phyloP scores from a whole-genome alignment of 2,797 vertebrate species.

The Darevskia mixta region DNA sequence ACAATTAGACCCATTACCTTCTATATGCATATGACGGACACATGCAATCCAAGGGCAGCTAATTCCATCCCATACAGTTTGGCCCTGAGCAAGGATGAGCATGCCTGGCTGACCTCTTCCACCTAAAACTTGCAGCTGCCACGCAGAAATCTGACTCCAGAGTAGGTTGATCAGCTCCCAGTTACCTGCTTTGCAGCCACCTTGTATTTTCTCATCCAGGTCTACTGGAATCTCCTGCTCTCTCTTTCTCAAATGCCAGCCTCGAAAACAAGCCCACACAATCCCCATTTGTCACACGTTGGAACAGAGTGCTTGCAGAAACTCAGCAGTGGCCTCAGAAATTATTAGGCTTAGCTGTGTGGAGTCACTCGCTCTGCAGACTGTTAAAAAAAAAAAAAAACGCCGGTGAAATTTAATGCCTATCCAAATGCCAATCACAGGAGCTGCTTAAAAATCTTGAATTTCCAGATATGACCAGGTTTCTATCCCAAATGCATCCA shows the following conservation, averaged over 20 bases:
- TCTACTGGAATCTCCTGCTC: constrained; percentile 7
- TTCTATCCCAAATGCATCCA: neutral
- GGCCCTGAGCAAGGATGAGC: too few relatives aligned
- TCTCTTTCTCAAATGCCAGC: constrained; percentile 12
- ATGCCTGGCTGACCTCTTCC: neutral
- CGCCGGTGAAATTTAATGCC: neutral
- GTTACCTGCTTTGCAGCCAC: neutral
- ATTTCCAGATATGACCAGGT: too few relatives aligned
- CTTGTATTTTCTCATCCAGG: constrained; percentile 14
- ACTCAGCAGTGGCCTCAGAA: neutral
- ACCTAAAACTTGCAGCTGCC: neutral
- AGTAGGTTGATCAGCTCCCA: neutral
- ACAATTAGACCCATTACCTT: too few relatives aligned
- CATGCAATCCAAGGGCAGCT: too few relatives aligned
- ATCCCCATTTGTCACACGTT: neutral
- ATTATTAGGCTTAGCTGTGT: neutral
- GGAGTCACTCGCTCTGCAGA: neutral
- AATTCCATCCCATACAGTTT: too few relatives aligned
- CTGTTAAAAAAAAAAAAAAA: neutral
- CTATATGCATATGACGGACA: too few relatives aligned
- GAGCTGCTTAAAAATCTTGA: neutral
- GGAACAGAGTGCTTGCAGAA: neutral
- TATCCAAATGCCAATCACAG: neutral
- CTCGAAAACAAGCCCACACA: constrained; percentile 14
- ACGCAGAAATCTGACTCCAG: neutral